Evolutionary conservation across 2,797 vertebrate species (phyloP), one percentile per base, ranked within the genome.

Genomic region (Karalla daura): DNA sequence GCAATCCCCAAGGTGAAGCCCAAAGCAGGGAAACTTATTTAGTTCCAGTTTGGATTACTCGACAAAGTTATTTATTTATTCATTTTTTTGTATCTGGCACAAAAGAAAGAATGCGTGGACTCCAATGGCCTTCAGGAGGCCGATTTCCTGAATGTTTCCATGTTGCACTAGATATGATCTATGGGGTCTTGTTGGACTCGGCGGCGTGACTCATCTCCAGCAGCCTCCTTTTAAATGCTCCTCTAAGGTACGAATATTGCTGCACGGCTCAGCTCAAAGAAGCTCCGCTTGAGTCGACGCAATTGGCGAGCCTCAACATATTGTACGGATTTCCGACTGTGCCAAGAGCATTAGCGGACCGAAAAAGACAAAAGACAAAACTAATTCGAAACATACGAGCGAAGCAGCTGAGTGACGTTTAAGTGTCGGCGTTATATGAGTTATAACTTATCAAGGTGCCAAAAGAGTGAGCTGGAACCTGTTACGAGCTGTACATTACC

Each of bases 181-280:
- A 27, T 55, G 20, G 54, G 37, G 39, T 46, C 8, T 45, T 56
- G 44, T 40, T 61, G 27, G 23, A 67, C 39, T 54, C 28, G 7
- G 11, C 4, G 5, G n/a, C 32, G 50, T 6, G 40, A 61, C 30
- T 52, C 30, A 11, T 55, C 33, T 45, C 15, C 18, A 35, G 28
- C 39, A 50, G 45, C 47, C 63, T 51, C n/a, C 70, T 40, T 65
- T 52, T 17, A 40, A 63, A 68, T 45, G 36, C 18, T 65, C 35
- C 21, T 43, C 36, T 23, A 30, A 60, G 35, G 40, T 27, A 37
- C 6, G 23, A 58, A 59, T 45, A 44, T 53, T 46, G 35, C 41
- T 66, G 15, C 25, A 54, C 28, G 46, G 6, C 47, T 44, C 25
- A 30, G 56, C 43, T 52, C n/a, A 75, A 45, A 65, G 44, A 37